A percentile compares a stretch with the other conserved stretches of the same genome.
These are phyloP conservation scores for Leptinotarsa peninsularis DNA, from an alignment of 2,888 invertebrate species.

Conservation along the genomic window DNA sequence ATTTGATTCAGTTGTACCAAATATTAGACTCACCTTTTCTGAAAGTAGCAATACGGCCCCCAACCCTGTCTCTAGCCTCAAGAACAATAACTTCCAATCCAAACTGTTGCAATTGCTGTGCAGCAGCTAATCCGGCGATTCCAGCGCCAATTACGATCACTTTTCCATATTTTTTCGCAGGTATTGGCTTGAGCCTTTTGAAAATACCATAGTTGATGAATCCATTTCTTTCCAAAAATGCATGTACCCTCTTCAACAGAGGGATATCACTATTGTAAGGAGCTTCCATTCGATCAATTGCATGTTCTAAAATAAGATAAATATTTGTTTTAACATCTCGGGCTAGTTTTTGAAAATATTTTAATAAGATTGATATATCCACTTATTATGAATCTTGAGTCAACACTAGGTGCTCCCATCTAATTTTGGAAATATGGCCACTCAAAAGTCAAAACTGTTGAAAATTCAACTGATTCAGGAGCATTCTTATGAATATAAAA, in stretches of 20 bases:
- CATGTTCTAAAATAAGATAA: conserved; percentile 79
- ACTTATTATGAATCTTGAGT: too few relatives aligned
- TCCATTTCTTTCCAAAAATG: conserved; percentile 94
- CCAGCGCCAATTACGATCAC: conserved; percentile 79
- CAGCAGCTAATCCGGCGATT: conserved; percentile 94
- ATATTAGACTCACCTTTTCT: conserved; percentile 78
- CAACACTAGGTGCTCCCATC: too few relatives aligned
- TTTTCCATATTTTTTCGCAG: conserved; percentile 75
- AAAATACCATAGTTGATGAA: conserved; percentile 98
- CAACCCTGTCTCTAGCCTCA: conserved; percentile 92
- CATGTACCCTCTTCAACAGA: conserved; percentile 86
- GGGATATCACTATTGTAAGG: conserved; percentile 94
- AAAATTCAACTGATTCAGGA: too few relatives aligned
- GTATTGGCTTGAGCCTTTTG: conserved; percentile 82
- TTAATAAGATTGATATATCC: too few relatives aligned
- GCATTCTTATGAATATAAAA: too few relatives aligned
- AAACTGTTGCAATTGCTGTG: conserved; percentile 93
- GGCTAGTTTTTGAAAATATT: too few relatives aligned
- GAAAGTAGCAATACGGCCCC: conserved; percentile 96
- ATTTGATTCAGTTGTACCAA: background rate
- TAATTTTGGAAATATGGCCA: too few relatives aligned
- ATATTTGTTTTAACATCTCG: too few relatives aligned
- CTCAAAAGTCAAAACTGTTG: too few relatives aligned
- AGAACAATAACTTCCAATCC: conserved; percentile 94
- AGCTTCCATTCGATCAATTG: conserved; percentile 84